phyloP scores from a whole-genome alignment of 2,797 vertebrate species.

The Avahi laniger region DNA sequence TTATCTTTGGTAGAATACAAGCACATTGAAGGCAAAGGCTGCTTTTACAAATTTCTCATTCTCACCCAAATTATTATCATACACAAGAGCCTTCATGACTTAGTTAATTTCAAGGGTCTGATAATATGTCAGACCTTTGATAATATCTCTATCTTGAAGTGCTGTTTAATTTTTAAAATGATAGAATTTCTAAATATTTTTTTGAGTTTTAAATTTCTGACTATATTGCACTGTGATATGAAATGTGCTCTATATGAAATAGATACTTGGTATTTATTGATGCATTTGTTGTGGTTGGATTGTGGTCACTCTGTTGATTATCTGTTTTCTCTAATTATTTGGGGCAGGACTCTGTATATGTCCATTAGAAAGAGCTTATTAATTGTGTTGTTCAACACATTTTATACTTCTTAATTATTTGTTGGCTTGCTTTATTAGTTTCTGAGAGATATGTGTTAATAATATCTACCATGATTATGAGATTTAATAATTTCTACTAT shows the following conservation, averaged over 20 bases:
- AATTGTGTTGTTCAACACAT: neutral
- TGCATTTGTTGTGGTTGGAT: neutral
- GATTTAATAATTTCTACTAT: neutral
- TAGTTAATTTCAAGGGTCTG: neutral
- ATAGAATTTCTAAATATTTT: neutral
- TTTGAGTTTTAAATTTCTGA: neutral
- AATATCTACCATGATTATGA: neutral
- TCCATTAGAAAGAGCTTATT: neutral
- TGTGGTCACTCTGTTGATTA: neutral
- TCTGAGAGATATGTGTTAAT: neutral
- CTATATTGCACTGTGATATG: neutral
- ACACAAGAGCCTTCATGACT: neutral
- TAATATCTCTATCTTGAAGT: neutral
- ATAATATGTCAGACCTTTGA: neutral
- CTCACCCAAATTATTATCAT: neutral
- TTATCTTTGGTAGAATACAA: neutral
- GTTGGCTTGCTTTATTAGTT: neutral
- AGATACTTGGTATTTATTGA: neutral
- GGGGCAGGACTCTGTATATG: neutral
- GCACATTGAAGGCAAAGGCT: neutral
- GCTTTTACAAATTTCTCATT: neutral
- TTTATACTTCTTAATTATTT: neutral
- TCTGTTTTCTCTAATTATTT: neutral
- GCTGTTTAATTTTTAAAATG: constrained; percentile 30
- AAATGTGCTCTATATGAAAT: neutral